Percentiles rank a stretch among this genome's conserved stretches.
Conservation (phyloP, 2,797 vertebrate genomes). For the Stomatorhinus walkeri region DNA sequence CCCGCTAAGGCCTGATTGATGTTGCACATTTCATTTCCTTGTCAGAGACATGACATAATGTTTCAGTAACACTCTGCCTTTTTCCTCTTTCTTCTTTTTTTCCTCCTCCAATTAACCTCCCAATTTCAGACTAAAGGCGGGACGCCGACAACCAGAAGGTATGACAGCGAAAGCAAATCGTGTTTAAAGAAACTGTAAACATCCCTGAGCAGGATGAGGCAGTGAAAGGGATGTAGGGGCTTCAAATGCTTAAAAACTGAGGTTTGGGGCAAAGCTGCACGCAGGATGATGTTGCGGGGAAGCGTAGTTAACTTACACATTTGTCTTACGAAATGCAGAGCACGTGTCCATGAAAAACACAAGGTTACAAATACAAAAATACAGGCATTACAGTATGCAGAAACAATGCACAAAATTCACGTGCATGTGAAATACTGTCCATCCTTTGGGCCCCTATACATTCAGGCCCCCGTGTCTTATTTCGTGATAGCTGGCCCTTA, state of each 20-base stretch:
- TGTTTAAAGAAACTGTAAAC: background rate
- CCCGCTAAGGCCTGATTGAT: slow-evolving; percentile 62
- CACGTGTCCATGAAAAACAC: background rate
- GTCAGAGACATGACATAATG: slow-evolving; percentile 68
- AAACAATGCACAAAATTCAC: background rate
- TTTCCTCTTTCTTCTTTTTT: slow-evolving; percentile 9
- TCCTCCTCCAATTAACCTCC: slow-evolving; percentile 5
- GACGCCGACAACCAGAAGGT: background rate
- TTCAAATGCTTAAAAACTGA: background rate
- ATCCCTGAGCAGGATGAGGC: background rate
- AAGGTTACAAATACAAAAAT: background rate
- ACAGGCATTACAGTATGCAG: background rate
- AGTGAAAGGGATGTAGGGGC: background rate
- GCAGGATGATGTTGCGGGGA: background rate
- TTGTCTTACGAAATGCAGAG: background rate
- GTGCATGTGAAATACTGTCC: background rate
- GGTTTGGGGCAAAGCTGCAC: background rate
- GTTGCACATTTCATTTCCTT: slow-evolving; percentile 66
- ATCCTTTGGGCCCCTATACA: background rate
- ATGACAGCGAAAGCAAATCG: background rate
- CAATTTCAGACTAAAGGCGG: background rate
- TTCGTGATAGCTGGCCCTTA: background rate
- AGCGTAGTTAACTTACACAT: background rate
- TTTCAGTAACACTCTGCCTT: slow-evolving; percentile 62
- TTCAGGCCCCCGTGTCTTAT: background rate